Base-by-base conservation (phyloP, 2,113 vertebrate genomes). In the Brachypteracias leptosomus region DNA sequence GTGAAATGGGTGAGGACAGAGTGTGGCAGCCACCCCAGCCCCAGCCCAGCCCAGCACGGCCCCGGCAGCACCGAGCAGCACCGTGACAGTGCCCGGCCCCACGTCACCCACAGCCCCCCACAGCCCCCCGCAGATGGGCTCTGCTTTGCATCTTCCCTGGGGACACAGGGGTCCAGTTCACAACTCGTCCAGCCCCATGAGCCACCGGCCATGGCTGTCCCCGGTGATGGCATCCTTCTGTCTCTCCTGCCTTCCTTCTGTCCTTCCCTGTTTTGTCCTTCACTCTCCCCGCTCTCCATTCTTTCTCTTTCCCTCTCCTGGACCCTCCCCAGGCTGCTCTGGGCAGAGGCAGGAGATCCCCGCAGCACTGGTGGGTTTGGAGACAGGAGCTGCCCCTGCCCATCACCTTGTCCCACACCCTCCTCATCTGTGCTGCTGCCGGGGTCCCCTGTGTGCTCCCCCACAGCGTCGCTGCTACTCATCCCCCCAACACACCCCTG, bases 21-120 rank as follows among this genome's bases (percentile, higher is more conserved):
- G 65, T 2, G 1, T 68, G 81, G 82, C 3, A 16, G 52, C 65
- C 4, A 2, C 62, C 75, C 67, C 2, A 0, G 55, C 62, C 63
- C 1, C 0, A 51, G 58, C 58, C 3, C 2, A 89, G 75, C 75
- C 42, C 89, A 57, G 83, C 71, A 1, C 4, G 6, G 58, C 76
- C 67, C 59, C 2, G n/a, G n/a, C n/a, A 42, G 42, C 15, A 11
- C 42, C 42, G 0, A 73, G 66, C 52, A 73, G 71, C 67, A 18
- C 58, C 3, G 3, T 2, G 2, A 1, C 9, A 2, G 49, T 51
- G 75, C 21, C 42, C 0, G 0, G 46, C 63, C 72, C 85, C 63
- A 3, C 1, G 21, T 77, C 90, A 89, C 65, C 73, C 21, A 1
- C 18, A 61, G 49, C 46, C 63, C 73, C 73, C 29, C 68, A 26